These are phyloP conservation scores for Leucophenga varia DNA, from an alignment of 1,140 invertebrate genomes.

Conservation along the genomic window DNA sequence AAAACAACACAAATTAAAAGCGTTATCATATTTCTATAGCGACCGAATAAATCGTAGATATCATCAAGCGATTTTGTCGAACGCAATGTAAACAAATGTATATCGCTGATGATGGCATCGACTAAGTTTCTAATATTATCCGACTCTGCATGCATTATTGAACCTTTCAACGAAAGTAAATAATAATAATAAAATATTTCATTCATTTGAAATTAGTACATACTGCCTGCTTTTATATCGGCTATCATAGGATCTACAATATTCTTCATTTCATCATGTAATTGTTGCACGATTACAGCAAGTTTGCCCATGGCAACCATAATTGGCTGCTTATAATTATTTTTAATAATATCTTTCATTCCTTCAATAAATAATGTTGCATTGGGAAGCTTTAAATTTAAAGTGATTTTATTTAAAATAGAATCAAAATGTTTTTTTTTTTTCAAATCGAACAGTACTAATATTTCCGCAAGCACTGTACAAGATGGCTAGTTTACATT, in stretches of 20 bases:
- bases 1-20: slow-evolving; percentile 58
- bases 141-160: slow-evolving; percentile 16
- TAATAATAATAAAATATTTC: no score
- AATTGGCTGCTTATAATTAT: background rate
- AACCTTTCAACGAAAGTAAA: no score
- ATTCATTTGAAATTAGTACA: no score
- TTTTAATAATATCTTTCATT: slow-evolving; percentile 7
- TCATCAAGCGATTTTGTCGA: slow-evolving; percentile 34
- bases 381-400: slow-evolving; percentile 34
- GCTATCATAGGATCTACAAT: slow-evolving; percentile 7
- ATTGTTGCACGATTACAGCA: background rate
- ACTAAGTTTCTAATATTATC: slow-evolving; percentile 19
- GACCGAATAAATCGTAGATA: slow-evolving; percentile 26
- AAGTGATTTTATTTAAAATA: no score
- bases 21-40: slow-evolving; percentile 17
- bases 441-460: no score
- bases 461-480: no score
- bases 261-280: slow-evolving; percentile 3
- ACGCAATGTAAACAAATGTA: slow-evolving; percentile 16
- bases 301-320: slow-evolving; percentile 9
- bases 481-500: no score
- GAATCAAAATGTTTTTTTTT: no score
- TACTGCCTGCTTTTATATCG: slow-evolving; percentile 15
- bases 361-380: slow-evolving; percentile 5
- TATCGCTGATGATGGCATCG: slow-evolving; percentile 22